Evolutionary conservation across 2,113 vertebrate species (phyloP).

Genomic region (Nyctereutes procyonoides): DNA sequence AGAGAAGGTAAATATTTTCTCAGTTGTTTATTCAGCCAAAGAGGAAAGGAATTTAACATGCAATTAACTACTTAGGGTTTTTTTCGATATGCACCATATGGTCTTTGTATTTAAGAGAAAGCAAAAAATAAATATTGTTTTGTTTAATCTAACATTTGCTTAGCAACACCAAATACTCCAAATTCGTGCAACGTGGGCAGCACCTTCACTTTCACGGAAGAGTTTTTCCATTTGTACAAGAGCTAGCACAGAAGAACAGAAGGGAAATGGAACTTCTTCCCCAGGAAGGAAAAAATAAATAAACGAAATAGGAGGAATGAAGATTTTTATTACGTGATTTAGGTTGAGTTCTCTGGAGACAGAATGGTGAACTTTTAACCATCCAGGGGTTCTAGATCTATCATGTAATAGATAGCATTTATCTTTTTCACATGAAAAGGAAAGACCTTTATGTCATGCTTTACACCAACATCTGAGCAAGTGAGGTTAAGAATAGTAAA

Average conservation of each 20-base stretch:
- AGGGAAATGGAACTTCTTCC: background rate
- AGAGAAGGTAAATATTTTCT: constrained; percentile 89
- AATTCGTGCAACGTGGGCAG: background rate
- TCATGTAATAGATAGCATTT: background rate
- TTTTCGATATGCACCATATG: constrained; percentile 87
- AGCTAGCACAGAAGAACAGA: background rate
- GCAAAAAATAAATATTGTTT: constrained; percentile 69
- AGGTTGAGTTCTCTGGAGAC: background rate
- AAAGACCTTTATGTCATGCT: background rate
- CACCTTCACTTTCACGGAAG: background rate
- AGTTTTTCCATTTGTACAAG: background rate
- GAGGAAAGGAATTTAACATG: constrained; percentile 90
- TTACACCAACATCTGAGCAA: background rate
- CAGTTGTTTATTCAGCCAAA: constrained; percentile 87
- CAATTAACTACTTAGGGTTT: constrained; percentile 89
- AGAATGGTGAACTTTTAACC: background rate
- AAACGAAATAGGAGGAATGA: background rate
- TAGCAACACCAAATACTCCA: constrained; percentile 43
- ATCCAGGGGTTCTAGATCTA: background rate
- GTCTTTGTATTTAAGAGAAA: constrained; percentile 71
- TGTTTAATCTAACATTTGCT: constrained; percentile 73
- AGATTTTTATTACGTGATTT: background rate
- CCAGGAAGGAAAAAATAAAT: background rate
- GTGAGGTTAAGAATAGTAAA: background rate
- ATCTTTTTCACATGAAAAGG: background rate